Conservation (phyloP, 1,140 invertebrate species). For the Schlechtendalia chinensis region DNA sequence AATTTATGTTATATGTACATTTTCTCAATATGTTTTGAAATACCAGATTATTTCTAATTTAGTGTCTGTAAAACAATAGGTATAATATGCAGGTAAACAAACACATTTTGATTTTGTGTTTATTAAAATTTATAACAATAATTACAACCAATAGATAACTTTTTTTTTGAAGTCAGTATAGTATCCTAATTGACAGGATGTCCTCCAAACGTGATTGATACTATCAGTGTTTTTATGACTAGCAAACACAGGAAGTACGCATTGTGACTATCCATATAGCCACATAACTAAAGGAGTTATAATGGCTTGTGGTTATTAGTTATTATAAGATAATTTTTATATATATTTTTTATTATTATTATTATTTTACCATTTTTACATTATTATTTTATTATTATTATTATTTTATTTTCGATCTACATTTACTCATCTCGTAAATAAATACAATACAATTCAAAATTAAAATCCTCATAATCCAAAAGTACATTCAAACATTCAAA, state of each 20-base stretch:
- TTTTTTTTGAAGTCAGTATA: constrained; percentile 24
- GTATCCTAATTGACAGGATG: constrained; percentile 48
- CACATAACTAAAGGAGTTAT: neutral
- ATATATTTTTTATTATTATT: neutral
- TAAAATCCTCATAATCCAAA: no score
- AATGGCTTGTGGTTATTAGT: constrained; percentile 22
- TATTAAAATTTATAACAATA: neutral
- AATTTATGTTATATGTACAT: no score
- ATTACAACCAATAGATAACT: neutral
- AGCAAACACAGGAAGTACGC: constrained; percentile 44
- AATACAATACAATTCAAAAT: no score
- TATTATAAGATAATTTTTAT: neutral
- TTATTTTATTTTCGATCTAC: no score
- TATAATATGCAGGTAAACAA: neutral
- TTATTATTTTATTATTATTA: neutral
- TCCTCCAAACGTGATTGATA: constrained; percentile 47
- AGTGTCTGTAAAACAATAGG: no score
- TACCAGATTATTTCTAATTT: no score
- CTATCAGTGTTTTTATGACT: constrained; percentile 42
- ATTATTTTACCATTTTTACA: neutral
- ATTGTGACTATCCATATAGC: constrained; percentile 33
- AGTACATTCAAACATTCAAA: no score
- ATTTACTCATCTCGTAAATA: no score
- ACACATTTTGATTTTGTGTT: constrained; percentile 7
- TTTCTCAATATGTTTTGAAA: no score